Evolutionary conservation across 1,140 invertebrate species (phyloP), one percentile per base, ranked within the genome.

Genomic region (Drosophila mauritiana): DNA sequence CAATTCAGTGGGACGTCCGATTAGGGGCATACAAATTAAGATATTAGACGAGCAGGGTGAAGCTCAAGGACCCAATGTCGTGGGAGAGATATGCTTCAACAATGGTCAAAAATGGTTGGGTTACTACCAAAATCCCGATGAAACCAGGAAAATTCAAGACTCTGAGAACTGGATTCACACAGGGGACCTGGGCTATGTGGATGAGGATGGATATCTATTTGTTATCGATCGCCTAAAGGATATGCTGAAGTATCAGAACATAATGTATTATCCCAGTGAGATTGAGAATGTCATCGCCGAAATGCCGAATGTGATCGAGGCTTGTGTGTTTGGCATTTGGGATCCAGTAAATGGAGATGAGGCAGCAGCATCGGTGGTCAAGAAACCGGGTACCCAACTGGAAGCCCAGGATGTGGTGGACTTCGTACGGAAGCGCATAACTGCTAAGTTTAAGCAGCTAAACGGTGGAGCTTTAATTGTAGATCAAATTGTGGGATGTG

Each of bases 191-290:
- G 94, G 94, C 11, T 95, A 94, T 78, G 94, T 94, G 59, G 95
- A 96, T 62, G 92, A 95, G 20, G 92, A 95, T n/a, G 93, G 93
- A 2, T 94, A 93, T 65, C 94, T 96, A 64, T 96, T 92, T 68
- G 93, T 96, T 61, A 94, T 95, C 0, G 96, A 96, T 70, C 91
- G 96, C 37, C 73, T 96, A 7, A 97, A 96, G 67, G 95, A 96
- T 83, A 92, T 96, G 31, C 95, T 97, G 46, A 97, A 97, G 89
- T 96, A 95, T 83, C 55, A 63, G 11, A 79, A 68, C 25, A 73
- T 72, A 10, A 84, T 90, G 13, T 90, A 91, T 34, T 73, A 59
- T 25, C 72, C 73, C n/a, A 62, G 58, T 5, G 75, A 84, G 42
- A 45, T 88, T 7, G 84, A 88, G 45, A 40, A 55, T 15, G 53